phyloP scores from a whole-genome alignment of 2,888 invertebrate species.

The Cyclophora punctaria region DNA sequence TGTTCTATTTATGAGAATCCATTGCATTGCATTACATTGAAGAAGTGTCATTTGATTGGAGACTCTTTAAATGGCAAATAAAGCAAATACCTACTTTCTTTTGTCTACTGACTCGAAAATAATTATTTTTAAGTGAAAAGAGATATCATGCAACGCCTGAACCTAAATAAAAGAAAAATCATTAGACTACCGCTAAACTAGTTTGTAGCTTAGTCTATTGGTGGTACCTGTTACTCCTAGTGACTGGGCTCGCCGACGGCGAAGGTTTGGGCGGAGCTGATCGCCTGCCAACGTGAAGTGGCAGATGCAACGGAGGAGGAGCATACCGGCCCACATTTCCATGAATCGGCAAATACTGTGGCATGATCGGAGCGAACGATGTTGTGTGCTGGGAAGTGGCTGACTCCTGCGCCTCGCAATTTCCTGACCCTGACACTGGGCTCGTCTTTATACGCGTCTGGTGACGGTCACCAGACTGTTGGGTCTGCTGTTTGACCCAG shows the following conservation, averaged over 20 bases:
- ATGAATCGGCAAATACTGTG: conserved; percentile 58
- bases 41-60: too few species aligned
- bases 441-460: conserved; percentile 65
- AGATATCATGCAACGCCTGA: too few species aligned
- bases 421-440: conserved; percentile 61
- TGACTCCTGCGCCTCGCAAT: conserved; percentile 76
- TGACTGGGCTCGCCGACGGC: conserved; percentile 71
- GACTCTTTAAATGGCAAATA: too few species aligned
- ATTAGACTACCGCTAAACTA: too few species aligned
- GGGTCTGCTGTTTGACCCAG: conserved; percentile 68
- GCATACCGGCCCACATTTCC: conserved; percentile 68
- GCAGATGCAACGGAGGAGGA: conserved; percentile 76
- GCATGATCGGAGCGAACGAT: conserved; percentile 63
- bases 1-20: too few species aligned
- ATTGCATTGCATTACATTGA: too few species aligned
- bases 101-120: conserved; percentile 11
- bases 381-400: conserved; percentile 57
- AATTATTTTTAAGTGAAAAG: too few species aligned
- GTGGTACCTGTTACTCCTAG: conserved; percentile 72
- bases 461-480: conserved; percentile 58
- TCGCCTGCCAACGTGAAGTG: conserved; percentile 74
- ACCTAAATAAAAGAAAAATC: too few species aligned
- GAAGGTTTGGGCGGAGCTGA: conserved; percentile 67
- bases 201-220: background rate
- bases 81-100: too few species aligned